Evolutionary conservation across 1,140 invertebrate species (phyloP).

Genomic region (Latrodectus geometricus): DNA sequence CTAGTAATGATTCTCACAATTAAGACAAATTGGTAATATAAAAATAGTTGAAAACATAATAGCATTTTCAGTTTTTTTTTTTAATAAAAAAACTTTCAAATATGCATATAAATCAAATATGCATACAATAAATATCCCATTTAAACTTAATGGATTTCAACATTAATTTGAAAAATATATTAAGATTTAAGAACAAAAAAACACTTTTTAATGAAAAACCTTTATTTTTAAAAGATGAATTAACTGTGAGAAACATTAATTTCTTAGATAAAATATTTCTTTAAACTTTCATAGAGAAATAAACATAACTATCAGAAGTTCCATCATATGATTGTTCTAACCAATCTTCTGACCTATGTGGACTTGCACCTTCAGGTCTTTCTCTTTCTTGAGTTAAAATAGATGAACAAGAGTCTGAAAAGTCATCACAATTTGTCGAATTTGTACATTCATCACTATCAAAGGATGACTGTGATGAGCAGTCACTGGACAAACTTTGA

Average conservation of each 20-base stretch:
- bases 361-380: constrained; percentile 50
- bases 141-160: too few relatives aligned
- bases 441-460: constrained; percentile 14
- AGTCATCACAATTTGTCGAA: constrained; percentile 42
- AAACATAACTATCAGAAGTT: constrained; percentile 33
- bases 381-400: constrained; percentile 37
- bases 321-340: constrained; percentile 5
- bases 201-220: too few relatives aligned
- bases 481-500: constrained; percentile 29
- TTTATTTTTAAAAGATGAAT: too few relatives aligned
- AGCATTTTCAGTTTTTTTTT: too few relatives aligned
- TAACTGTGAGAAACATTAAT: not conserved
- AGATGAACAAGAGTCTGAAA: constrained; percentile 44
- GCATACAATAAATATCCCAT: too few relatives aligned
- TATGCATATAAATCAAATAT: too few relatives aligned
- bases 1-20: too few relatives aligned
- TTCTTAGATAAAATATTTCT: not conserved
- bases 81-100: too few relatives aligned
- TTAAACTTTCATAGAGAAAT: constrained; percentile 52
- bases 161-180: too few relatives aligned
- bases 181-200: too few relatives aligned
- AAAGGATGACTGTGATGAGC: constrained; percentile 20
- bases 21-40: too few relatives aligned
- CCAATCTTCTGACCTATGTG: not conserved
- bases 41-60: too few relatives aligned